Evolutionary conservation across 2,113 vertebrate species (phyloP), one percentile per base, ranked within the genome.

Genomic region (Arothron firmamentum): DNA sequence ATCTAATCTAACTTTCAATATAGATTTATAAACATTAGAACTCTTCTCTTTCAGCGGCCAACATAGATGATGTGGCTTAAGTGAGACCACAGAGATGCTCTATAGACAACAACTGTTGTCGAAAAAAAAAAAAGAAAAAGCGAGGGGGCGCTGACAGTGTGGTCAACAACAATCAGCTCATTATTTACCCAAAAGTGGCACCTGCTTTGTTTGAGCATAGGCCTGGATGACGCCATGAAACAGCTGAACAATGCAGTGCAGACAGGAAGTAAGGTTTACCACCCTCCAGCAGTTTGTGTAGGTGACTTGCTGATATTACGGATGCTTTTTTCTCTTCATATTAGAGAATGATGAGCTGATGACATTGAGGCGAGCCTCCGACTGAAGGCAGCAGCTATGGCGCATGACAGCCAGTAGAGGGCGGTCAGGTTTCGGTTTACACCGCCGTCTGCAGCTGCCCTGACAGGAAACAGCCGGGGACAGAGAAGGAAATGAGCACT

Each of bases 121-220:
- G 38, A n/a, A 41, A 69, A 74, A 52, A 66, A 70, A 62, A 43
- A n/a, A 41, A 69, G 75, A 52, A 66, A 70, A 71, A 45, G 59
- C 53, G 52, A 62, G 58, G 63, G 67, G 41, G 34, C 5, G 14
- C 72, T 28, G 56, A 10, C 76, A 70, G 83, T 87, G 86, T 85
- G 86, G 85, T 79, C 84, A 82, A 84, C 78, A 89, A 86, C 21
- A 23, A 70, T 80, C 63, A 64, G 43, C 28, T 68, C 78, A 68
- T 68, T 80, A 57, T 82, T 56, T 67, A 51, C 52, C 76, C 82
- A 81, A 82, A 85, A 69, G 69, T 70, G 77, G 56, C 81, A 84
- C 81, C 79, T 86, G 84, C 72, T 84, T 70, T 79, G 71, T 83
- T 63, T 57, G 78, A 68, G 73, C 25, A 72, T 72, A 52, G 79